Conservation (phyloP, 2,113 vertebrate species). For the Ceyx cyanopectus region DNA sequence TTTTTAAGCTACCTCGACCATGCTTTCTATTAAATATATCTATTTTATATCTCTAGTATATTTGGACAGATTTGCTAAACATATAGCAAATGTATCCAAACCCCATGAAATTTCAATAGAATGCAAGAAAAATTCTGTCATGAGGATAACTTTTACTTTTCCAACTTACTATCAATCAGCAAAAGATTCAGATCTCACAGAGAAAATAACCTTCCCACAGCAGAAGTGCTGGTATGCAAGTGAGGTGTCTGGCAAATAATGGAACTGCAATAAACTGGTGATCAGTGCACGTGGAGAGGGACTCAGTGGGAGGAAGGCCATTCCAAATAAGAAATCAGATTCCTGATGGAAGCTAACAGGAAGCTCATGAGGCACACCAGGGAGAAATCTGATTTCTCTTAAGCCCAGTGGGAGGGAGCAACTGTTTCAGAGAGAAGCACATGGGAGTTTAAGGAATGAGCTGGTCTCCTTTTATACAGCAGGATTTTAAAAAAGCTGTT, state of each 20-base stretch:
- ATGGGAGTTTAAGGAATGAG: not conserved
- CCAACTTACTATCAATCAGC: not conserved
- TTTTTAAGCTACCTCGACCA: not conserved
- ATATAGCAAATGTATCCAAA: not conserved
- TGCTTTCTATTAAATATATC: not conserved
- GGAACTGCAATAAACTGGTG: not conserved
- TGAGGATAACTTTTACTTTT: not conserved
- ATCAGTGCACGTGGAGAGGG: not conserved
- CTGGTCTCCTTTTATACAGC: not conserved
- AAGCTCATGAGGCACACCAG: not conserved
- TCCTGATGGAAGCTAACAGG: not conserved
- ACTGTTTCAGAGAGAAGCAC: not conserved
- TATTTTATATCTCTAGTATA: not conserved
- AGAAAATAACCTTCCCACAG: not conserved
- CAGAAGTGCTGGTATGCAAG: not conserved
- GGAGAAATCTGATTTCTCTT: not conserved
- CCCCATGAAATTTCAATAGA: not conserved
- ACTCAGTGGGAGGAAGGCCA: not conserved
- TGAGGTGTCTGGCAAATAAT: not conserved
- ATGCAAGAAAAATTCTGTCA: not conserved
- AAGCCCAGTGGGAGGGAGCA: not conserved
- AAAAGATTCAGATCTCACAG: not conserved
- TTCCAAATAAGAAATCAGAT: not conserved
- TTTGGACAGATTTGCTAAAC: not conserved
- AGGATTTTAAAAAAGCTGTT: not conserved